Percentiles rank a stretch among this genome's conserved stretches.
Evolutionary conservation across 1,140 invertebrate species (phyloP).

Genomic region (Drosophila littoralis): DNA sequence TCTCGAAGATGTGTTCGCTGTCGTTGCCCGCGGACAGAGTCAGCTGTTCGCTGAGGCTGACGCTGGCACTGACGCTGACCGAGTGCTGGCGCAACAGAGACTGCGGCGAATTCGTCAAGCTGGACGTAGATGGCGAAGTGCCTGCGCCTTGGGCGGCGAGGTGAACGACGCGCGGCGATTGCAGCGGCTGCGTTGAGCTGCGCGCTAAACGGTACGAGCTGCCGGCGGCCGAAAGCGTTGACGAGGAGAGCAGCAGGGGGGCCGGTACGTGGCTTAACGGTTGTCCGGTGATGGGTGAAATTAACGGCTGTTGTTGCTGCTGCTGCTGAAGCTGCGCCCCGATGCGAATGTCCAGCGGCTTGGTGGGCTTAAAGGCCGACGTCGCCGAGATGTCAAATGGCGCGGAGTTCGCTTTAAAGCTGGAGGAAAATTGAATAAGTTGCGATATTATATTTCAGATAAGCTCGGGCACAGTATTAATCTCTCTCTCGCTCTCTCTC

Average conservation of each 20-base stretch:
- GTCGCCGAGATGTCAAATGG: constrained; percentile 73
- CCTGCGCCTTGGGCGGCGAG: constrained; percentile 40
- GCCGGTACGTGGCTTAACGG: constrained; percentile 68
- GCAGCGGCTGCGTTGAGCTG: constrained; percentile 70
- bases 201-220: constrained; percentile 61
- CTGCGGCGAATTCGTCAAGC: constrained; percentile 12
- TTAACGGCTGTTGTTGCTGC: constrained; percentile 47
- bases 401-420: constrained; percentile 80
- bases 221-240: constrained; percentile 50
- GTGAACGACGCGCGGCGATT: constrained; percentile 65
- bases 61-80: constrained; percentile 63
- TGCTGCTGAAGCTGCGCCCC: constrained; percentile 24
- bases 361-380: constrained; percentile 79
- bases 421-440: constrained; percentile 21
- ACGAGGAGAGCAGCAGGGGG: constrained; percentile 64
- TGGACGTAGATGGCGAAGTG: constrained; percentile 17
- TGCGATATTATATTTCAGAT: constrained; percentile 1
- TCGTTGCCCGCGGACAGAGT: constrained; percentile 67
- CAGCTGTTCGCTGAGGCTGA: constrained; percentile 64
- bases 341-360: constrained; percentile 68
- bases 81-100: constrained; percentile 54
- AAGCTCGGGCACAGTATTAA: not conserved
- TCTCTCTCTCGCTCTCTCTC: not conserved
- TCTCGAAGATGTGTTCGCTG: constrained; percentile 77
- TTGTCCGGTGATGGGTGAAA: constrained; percentile 70